These are phyloP conservation scores for Agriopis aurantiaria DNA, from an alignment of 2,888 invertebrate species.

Conservation along the genomic window DNA sequence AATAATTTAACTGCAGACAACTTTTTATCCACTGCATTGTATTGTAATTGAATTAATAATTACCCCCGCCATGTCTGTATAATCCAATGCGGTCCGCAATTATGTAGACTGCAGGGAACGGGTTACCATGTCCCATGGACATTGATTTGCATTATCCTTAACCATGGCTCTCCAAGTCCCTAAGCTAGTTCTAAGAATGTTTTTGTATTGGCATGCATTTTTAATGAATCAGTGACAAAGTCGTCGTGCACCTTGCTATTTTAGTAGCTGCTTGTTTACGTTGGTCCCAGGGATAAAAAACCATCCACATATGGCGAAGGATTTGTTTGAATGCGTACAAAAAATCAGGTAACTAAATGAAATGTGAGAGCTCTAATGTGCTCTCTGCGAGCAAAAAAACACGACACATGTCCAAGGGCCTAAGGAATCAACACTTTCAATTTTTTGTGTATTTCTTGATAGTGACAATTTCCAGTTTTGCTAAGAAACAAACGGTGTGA, in stretches of 20 bases:
- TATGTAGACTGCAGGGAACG: conserved; percentile 4
- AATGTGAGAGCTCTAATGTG: conserved; percentile 58
- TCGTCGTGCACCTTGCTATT: conserved; percentile 29
- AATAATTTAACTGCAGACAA: conserved; percentile 8
- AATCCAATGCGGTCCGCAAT: conserved; percentile 25
- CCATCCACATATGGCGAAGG: conserved; percentile 55
- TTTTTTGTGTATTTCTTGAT: conserved; percentile 1
- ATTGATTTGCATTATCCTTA: conserved; percentile 37
- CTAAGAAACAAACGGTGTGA: conserved; percentile 13
- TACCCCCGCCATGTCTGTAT: conserved; percentile 30
- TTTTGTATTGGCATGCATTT: conserved; percentile 48
- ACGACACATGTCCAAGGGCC: conserved; percentile 48
- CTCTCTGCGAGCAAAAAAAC: conserved; percentile 42
- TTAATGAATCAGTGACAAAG: conserved; percentile 49
- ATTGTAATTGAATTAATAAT: conserved; percentile 19
- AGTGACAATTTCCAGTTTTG: neutral
- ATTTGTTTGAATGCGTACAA: conserved; percentile 49
- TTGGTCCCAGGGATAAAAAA: conserved; percentile 35
- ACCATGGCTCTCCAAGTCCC: conserved; percentile 51
- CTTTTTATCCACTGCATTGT: conserved; percentile 3
- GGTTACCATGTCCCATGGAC: conserved; percentile 1
- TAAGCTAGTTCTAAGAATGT: conserved; percentile 41
- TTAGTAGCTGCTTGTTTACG: conserved; percentile 27
- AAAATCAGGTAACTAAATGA: conserved; percentile 68
- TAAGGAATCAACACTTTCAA: conserved; percentile 39